phyloP scores from a whole-genome alignment of 2,797 vertebrate species.

The Garrulus glandarius region DNA sequence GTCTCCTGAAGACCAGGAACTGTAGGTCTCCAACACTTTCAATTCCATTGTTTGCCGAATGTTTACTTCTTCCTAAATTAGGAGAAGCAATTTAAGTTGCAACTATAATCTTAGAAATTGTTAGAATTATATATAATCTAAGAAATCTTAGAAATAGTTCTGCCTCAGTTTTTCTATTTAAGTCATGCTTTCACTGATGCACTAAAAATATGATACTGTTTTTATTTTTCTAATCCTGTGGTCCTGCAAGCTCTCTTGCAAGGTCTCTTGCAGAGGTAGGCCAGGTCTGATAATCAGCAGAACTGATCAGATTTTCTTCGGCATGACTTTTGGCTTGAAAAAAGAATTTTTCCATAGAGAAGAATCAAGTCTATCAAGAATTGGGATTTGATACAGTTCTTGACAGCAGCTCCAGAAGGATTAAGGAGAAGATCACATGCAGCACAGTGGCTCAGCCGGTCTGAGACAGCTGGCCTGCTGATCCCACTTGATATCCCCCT shows the following conservation, averaged over 20 bases:
- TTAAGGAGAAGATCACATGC: not conserved
- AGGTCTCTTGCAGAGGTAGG: not conserved
- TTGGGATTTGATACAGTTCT: not conserved
- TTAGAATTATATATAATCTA: no score
- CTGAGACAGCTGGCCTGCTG: not conserved
- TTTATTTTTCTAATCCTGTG: not conserved
- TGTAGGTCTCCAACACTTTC: not conserved
- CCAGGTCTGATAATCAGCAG: not conserved
- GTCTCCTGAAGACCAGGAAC: not conserved
- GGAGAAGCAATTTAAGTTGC: not conserved
- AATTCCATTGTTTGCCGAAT: not conserved
- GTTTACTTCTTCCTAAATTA: not conserved
- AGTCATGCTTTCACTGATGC: not conserved
- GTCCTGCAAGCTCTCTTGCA: not conserved
- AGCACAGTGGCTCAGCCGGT: not conserved
- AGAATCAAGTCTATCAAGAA: not conserved
- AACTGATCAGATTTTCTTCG: not conserved
- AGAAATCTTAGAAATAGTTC: not conserved
- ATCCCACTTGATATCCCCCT: not conserved
- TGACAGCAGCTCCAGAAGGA: not conserved
- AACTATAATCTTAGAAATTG: not conserved
- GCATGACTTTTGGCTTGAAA: not conserved
- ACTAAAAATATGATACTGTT: not conserved
- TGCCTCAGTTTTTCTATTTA: not conserved
- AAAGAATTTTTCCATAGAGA: not conserved